Percentiles rank a stretch among this genome's conserved stretches.
Evolutionary conservation across 2,888 invertebrate species (phyloP).

Genomic region (Poecilobothrus nobilitatus): DNA sequence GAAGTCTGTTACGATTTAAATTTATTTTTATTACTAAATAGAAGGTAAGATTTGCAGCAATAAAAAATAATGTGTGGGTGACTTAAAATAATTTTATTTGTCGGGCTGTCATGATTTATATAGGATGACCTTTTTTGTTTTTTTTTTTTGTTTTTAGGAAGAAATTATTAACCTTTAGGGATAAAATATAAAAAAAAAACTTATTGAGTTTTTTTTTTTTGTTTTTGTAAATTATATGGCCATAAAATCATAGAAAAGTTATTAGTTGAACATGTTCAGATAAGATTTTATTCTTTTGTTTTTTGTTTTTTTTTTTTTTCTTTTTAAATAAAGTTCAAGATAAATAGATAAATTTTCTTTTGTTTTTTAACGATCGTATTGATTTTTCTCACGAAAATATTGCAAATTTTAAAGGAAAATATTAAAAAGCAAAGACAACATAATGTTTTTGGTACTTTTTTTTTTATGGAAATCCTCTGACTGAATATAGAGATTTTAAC

Average conservation of each 20-base stretch:
- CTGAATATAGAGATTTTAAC: too few relatives aligned
- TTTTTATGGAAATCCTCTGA: too few relatives aligned
- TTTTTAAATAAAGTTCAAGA: too few relatives aligned
- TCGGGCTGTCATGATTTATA: not conserved
- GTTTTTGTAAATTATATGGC: not conserved
- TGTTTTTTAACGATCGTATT: too few relatives aligned
- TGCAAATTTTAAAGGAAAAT: too few relatives aligned
- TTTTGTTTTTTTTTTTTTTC: too few relatives aligned
- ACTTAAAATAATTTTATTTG: not conserved
- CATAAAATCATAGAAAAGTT: not conserved
- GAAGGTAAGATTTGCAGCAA: too few relatives aligned
- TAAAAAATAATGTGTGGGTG: not conserved
- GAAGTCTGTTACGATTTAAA: not conserved
- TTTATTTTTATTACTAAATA: too few relatives aligned
- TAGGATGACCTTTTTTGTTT: not conserved
- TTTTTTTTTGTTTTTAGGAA: not conserved
- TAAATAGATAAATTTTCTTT: too few relatives aligned
- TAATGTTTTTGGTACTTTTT: too few relatives aligned
- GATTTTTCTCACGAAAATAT: too few relatives aligned
- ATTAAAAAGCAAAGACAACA: too few relatives aligned
- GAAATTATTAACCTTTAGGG: not conserved
- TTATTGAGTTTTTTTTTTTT: not conserved
- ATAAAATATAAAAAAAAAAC: constrained; percentile 1
- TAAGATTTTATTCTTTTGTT: not conserved
- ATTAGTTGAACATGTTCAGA: not conserved